Evolutionary conservation across 2,797 vertebrate genomes (phyloP), one percentile per base, ranked within the genome.

Genomic region (Neopelma chrysocephalum): DNA sequence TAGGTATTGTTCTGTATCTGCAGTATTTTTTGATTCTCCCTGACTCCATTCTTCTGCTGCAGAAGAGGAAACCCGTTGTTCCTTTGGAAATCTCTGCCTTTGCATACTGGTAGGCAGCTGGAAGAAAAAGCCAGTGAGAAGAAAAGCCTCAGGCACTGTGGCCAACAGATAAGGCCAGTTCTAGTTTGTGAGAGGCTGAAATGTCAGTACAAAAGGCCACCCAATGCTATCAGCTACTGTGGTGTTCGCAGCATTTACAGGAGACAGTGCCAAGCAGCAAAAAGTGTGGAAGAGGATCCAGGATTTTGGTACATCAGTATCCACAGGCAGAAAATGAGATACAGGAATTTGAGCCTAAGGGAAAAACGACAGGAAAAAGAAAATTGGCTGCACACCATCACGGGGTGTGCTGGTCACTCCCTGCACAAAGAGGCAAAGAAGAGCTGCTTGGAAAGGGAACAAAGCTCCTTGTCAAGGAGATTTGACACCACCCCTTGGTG

Each of bases 121-220:
- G 77, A 91, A 69, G 78, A 82, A 96, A 90, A 54, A 84, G 18
- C 20, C 45, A 84, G 66, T 32, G 76, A 90, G 82, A 84, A 89
- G 82, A 91, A 95, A 93, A 95, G 43, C 78, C 50, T 95, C n/a
- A 51, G 90, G 73, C 80, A 31, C 82, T 87, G 95, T 26, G 66
- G 51, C 80, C 80, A 84, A 16, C 68, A 89, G 92, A 96, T 87
- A 85, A 94, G 77, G 36, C 38, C 75, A 80, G 29, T 68, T 90
- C 27, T 64, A 45, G 64, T 75, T 77, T 75, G 53, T 25, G 71
- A 94, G 75, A 73, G 81, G 83, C 83, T 93, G 91, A 96, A 95
- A 87, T 79, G 68, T 84, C 68, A 61, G 42, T 57, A 85, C 53
- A 47, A 95, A 96, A 93, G 93, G 90, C 81, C 78, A 82, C 45